Evolutionary conservation across 2,113 vertebrate species (phyloP).

Genomic region (Raja brachyura): DNA sequence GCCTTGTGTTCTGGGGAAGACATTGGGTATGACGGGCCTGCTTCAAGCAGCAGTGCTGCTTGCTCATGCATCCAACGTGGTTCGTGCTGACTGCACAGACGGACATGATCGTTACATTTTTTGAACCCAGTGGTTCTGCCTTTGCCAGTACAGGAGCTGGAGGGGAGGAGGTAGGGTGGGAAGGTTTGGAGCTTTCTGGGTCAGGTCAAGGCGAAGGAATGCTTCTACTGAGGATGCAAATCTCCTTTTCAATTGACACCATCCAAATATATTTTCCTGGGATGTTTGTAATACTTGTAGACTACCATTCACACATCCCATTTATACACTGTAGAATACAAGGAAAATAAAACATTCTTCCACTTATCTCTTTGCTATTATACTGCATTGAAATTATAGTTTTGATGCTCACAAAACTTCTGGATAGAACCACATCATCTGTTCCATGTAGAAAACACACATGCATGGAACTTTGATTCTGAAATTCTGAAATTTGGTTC

Average conservation of each 20-base stretch:
- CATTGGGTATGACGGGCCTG: neutral
- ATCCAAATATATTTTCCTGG: constrained; percentile 7
- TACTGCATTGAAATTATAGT: neutral
- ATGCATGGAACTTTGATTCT: too few relatives aligned
- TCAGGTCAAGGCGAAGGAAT: constrained; percentile 3
- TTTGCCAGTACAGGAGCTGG: neutral
- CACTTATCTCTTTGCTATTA: neutral
- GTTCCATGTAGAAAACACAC: too few relatives aligned
- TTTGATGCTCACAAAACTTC: neutral
- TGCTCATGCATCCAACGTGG: neutral
- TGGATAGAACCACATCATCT: neutral
- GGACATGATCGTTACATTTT: neutral
- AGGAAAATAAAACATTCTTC: neutral
- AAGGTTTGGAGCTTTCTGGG: neutral
- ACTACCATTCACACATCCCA: neutral
- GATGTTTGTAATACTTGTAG: neutral
- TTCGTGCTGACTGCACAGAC: neutral
- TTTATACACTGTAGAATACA: neutral
- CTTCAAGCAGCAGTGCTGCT: neutral
- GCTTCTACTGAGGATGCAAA: constrained; percentile 15
- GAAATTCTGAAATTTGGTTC: too few relatives aligned
- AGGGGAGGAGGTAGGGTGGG: neutral
- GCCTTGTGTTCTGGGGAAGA: constrained; percentile 35
- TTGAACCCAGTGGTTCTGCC: neutral
- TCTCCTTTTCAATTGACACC: neutral